Conservation (phyloP, 2,113 vertebrate genomes). For the Mus spicilegus region DNA sequence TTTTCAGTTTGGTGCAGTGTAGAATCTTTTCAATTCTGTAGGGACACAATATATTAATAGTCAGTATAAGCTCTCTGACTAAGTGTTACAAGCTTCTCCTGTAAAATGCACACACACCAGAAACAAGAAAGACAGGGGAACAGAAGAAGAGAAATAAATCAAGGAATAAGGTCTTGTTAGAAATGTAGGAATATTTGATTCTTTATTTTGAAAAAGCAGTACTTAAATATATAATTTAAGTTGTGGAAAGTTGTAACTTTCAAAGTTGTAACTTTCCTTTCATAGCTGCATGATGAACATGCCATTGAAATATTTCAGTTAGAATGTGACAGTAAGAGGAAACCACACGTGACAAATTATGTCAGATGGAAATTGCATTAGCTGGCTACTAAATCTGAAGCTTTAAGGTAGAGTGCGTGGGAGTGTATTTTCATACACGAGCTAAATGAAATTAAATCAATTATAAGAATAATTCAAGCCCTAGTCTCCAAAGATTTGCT, state of each 20-base stretch:
- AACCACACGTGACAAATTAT: conserved; percentile 47
- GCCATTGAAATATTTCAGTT: neutral
- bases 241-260: conserved; percentile 51
- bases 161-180: neutral
- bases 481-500: conserved; percentile 66
- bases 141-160: neutral
- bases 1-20: neutral
- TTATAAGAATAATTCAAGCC: conserved; percentile 76
- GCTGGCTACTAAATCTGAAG: conserved; percentile 54
- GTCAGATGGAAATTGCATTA: conserved; percentile 60
- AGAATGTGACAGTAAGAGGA: conserved; percentile 24
- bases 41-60: neutral
- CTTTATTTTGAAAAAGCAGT: neutral
- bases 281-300: conserved; percentile 5
- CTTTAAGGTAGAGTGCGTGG: conserved; percentile 49
- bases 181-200: conserved; percentile 55
- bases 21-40: conserved; percentile 38
- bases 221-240: conserved; percentile 29
- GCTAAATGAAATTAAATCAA: conserved; percentile 78
- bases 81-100: neutral
- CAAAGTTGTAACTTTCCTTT: conserved; percentile 34
- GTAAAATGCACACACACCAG: conserved; percentile 15
- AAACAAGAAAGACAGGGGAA: neutral
- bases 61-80: neutral
- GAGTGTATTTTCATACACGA: conserved; percentile 68